Conservation (phyloP, 2,797 vertebrate genomes). For the Todus mexicanus region DNA sequence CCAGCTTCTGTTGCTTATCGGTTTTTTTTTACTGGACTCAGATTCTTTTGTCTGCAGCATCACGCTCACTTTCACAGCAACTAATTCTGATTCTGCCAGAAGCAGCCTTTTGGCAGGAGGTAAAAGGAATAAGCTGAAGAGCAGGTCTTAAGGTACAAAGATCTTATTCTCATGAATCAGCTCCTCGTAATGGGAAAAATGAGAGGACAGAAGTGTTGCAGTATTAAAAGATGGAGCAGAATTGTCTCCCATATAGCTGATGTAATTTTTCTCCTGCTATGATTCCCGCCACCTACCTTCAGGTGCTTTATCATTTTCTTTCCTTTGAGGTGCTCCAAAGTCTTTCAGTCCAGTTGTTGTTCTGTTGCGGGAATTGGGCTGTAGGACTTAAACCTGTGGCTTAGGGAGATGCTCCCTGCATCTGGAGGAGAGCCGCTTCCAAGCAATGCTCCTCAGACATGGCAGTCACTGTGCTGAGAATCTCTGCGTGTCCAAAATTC, state of each 20-base stretch:
- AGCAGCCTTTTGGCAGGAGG: constrained; percentile 41
- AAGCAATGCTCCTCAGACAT: neutral
- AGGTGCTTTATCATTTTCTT: neutral
- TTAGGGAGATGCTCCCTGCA: neutral
- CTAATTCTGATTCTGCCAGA: constrained; percentile 25
- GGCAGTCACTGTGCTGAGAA: neutral
- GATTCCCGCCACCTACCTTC: neutral
- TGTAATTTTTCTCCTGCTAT: neutral
- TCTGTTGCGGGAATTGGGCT: neutral
- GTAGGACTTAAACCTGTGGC: neutral
- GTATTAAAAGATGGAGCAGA: neutral
- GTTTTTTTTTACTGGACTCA: neutral
- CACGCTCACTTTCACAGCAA: constrained; percentile 1
- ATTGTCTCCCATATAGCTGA: neutral
- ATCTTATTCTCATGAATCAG: constrained; percentile 15
- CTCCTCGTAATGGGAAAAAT: neutral
- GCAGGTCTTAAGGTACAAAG: constrained; percentile 28
- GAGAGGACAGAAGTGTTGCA: neutral
- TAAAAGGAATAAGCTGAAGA: constrained; percentile 19
- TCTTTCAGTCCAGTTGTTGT: neutral
- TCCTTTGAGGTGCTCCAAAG: neutral
- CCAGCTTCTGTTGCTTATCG: neutral
- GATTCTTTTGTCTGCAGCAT: constrained; percentile 25
- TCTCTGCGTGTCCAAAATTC: neutral
- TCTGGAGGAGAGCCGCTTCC: neutral